Conservation (phyloP, 2,113 vertebrate genomes). For the Stomatorhinus ivindoensis region DNA sequence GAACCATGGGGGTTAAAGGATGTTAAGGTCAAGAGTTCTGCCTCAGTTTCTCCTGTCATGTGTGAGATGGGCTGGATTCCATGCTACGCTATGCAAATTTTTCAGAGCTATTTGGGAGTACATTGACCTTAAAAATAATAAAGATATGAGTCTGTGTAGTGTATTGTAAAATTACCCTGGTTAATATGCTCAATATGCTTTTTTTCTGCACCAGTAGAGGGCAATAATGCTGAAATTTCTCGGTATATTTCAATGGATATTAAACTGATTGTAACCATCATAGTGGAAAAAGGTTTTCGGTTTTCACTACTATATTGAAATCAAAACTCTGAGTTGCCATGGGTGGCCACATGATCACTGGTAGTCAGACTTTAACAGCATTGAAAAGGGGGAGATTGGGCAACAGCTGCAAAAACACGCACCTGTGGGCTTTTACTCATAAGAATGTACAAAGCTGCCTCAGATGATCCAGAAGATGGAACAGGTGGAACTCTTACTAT, state of each 20-base stretch:
- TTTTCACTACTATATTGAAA: not conserved
- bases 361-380: not conserved
- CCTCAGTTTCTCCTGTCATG: not conserved
- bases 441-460: not conserved
- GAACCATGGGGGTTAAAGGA: not conserved
- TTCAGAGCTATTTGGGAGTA: not conserved
- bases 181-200: not conserved
- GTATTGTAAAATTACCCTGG: not conserved
- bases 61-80: not conserved
- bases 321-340: not conserved
- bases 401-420: not conserved
- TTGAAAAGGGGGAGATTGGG: not conserved
- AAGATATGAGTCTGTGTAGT: not conserved
- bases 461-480: not conserved
- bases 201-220: constrained; percentile 55
- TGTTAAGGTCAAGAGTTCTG: not conserved
- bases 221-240: constrained; percentile 45
- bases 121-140: not conserved
- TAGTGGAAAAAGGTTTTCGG: not conserved
- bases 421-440: not conserved
- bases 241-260: not conserved
- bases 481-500: not conserved
- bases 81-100: not conserved
- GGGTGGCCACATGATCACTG: not conserved
- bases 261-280: not conserved